phyloP scores from a whole-genome alignment of 2,113 vertebrate species.

The Vulpes vulpes region DNA sequence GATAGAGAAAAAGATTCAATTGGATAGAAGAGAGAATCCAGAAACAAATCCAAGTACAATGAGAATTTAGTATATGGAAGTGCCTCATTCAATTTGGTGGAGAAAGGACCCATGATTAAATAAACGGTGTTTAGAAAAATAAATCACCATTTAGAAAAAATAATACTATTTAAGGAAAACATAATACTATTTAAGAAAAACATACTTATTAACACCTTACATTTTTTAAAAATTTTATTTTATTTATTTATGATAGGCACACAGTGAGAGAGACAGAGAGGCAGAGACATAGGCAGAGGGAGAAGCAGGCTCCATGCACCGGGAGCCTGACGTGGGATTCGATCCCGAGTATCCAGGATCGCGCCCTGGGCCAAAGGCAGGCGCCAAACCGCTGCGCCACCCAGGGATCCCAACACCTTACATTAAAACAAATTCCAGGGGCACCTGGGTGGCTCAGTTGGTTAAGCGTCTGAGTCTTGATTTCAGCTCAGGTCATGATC shows the following conservation, averaged over 20 bases:
- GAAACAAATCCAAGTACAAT: conserved; percentile 48
- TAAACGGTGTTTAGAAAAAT: neutral
- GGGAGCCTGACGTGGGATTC: too few species aligned
- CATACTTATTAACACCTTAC: neutral
- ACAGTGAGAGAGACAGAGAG: too few species aligned
- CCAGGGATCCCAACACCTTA: neutral
- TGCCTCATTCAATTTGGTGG: neutral
- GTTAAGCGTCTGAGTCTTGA: neutral
- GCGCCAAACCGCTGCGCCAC: too few species aligned
- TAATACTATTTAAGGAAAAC: neutral
- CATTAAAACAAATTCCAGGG: conserved; percentile 38
- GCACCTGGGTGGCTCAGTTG: neutral
- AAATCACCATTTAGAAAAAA: conserved; percentile 38
- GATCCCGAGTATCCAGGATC: too few species aligned
- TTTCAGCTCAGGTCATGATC: neutral
- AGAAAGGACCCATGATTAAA: conserved; percentile 19
- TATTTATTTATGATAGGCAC: too few species aligned
- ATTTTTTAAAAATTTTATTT: neutral
- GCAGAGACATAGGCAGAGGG: too few species aligned
- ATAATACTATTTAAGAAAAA: conserved; percentile 41
- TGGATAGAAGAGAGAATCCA: neutral
- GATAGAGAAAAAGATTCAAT: neutral
- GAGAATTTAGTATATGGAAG: neutral
- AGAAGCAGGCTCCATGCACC: too few species aligned
- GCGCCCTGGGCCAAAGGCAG: too few species aligned